Conservation (phyloP, 1,140 invertebrate genomes). For the Phymorhynchus buccinoides region DNA sequence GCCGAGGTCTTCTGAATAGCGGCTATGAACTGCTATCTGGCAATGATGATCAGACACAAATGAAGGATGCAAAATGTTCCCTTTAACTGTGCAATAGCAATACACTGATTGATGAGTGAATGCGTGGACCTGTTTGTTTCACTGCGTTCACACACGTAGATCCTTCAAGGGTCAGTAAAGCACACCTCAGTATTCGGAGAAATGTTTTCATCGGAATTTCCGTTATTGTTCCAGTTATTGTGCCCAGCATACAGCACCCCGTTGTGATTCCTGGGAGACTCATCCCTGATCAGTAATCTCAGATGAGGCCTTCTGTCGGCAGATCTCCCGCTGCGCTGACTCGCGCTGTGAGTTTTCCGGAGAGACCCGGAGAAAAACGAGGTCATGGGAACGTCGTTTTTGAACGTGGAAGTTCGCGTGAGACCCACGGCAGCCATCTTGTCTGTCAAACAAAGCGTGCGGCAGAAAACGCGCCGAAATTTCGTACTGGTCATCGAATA, state of each 20-base stretch:
- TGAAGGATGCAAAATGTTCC: too few relatives aligned
- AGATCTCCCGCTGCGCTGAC: too few relatives aligned
- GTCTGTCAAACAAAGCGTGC: constrained; percentile 75
- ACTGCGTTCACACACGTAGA: too few relatives aligned
- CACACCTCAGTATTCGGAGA: neutral
- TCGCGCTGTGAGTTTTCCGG: neutral
- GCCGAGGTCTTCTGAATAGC: too few relatives aligned
- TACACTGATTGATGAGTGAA: neutral
- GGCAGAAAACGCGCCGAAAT: constrained; percentile 82
- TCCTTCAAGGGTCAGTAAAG: neutral
- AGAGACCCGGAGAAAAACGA: neutral
- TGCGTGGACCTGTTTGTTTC: neutral
- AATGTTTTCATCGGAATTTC: neutral
- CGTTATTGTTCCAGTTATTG: neutral
- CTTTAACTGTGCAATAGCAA: too few relatives aligned
- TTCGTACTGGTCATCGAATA: constrained; percentile 85
- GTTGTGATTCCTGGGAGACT: neutral
- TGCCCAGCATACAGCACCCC: neutral
- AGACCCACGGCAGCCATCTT: neutral
- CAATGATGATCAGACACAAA: too few relatives aligned
- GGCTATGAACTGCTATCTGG: too few relatives aligned
- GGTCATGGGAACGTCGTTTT: constrained; percentile 8
- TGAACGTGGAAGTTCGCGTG: constrained; percentile 17
- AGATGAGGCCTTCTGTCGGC: neutral
- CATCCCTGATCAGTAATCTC: neutral